Evolutionary conservation across 2,113 vertebrate species (phyloP).

Genomic region (Cyanocitta stelleri): DNA sequence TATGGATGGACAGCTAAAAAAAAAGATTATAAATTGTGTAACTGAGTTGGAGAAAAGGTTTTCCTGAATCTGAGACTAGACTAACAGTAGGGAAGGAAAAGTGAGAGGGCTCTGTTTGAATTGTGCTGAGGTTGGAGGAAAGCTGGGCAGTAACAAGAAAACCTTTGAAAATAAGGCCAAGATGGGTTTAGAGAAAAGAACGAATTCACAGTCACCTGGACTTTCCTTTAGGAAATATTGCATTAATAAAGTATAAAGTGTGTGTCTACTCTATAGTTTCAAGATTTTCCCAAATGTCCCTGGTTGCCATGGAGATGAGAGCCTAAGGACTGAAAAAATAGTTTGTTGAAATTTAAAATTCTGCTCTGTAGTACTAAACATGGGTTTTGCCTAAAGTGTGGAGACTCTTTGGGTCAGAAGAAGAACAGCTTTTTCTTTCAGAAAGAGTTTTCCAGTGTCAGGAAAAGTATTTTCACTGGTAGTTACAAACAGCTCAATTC

Average conservation of each 20-base stretch:
- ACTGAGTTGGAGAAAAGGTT: background rate
- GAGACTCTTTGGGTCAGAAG: background rate
- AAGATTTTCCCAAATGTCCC: slow-evolving; percentile 5
- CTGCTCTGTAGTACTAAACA: background rate
- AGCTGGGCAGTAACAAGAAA: background rate
- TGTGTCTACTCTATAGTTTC: background rate
- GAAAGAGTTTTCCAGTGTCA: background rate
- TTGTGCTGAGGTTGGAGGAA: background rate
- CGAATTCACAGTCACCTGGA: background rate
- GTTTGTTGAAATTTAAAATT: slow-evolving; percentile 31
- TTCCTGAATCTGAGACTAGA: background rate
- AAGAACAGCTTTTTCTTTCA: background rate
- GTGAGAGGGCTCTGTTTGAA: background rate
- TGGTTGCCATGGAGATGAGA: slow-evolving; percentile 27
- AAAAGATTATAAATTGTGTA: background rate
- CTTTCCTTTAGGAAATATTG: background rate
- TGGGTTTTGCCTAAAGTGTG: background rate
- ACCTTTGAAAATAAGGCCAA: background rate
- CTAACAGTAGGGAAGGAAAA: background rate
- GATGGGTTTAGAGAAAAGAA: background rate
- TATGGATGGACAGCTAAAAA: background rate
- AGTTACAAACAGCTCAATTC: background rate
- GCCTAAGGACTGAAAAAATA: background rate
- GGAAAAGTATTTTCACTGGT: background rate
- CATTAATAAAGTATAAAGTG: slow-evolving; percentile 22